phyloP scores from a whole-genome alignment of 1,140 invertebrate species.

The Glossosoma conforme region DNA sequence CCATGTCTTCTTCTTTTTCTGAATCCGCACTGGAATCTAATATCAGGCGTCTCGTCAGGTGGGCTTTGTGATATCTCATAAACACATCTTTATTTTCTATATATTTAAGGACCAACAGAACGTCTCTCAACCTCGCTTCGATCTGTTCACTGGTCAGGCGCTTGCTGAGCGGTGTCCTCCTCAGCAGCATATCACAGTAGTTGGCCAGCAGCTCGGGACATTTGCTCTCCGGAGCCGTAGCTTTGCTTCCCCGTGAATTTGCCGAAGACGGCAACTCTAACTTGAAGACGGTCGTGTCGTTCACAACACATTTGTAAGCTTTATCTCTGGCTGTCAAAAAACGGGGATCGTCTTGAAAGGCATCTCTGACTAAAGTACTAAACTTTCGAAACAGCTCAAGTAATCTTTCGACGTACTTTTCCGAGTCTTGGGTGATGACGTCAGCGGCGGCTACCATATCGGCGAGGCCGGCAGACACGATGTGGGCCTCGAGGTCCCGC shows the following conservation, averaged over 20 bases:
- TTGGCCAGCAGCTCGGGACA: slow-evolving; percentile 98
- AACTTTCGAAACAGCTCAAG: slow-evolving; percentile 91
- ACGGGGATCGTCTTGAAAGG: slow-evolving; percentile 94
- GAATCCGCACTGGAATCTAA: slow-evolving; percentile 96
- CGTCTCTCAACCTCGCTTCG: slow-evolving; percentile 86
- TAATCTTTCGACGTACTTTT: slow-evolving; percentile 97
- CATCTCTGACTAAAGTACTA: slow-evolving; percentile 87
- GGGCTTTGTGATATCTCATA: slow-evolving; percentile 98
- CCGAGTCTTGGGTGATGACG: slow-evolving; percentile 95
- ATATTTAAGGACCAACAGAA: slow-evolving; percentile 95
- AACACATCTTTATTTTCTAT: slow-evolving; percentile 99
- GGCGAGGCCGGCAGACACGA: slow-evolving; percentile 86
- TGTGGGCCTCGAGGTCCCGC: slow-evolving; percentile 87
- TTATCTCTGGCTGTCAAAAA: slow-evolving; percentile 98
- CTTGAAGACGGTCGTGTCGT: slow-evolving; percentile 96
- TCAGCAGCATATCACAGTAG: slow-evolving; percentile 98
- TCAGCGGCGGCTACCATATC: slow-evolving; percentile 97
- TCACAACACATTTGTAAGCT: slow-evolving; percentile 96
- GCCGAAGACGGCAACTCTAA: slow-evolving; percentile 59
- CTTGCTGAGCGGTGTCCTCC: slow-evolving; percentile 95
- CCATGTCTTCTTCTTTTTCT: slow-evolving; percentile 99
- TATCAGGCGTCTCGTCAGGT: slow-evolving; percentile 92
- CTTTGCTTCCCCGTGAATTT: slow-evolving; percentile 50
- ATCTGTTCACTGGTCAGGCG: slow-evolving; percentile 97
- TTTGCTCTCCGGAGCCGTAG: slow-evolving; percentile 86